Evolutionary conservation across 53 echinoderm and acorn worm genomes (phyloP).

Genomic region (Holothuria scabra): DNA sequence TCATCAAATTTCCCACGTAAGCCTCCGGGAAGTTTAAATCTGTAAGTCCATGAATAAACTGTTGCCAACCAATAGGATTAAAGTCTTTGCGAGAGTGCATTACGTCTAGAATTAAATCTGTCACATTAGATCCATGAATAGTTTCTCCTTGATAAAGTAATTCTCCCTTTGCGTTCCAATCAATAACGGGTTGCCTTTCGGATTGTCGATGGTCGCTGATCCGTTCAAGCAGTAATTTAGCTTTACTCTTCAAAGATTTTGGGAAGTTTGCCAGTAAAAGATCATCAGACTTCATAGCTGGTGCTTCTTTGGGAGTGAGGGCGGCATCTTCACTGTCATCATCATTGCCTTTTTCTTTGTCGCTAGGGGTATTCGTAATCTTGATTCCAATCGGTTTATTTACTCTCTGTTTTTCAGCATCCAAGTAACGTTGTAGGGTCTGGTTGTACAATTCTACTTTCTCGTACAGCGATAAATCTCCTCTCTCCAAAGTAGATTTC

Average conservation of each 20-base stretch:
- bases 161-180: not conserved
- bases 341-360: not conserved
- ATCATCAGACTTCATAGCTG: not conserved
- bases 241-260: not conserved
- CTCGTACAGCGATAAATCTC: constrained; percentile 30
- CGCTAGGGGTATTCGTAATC: too few species aligned
- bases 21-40: constrained; percentile 2
- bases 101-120: constrained; percentile 19
- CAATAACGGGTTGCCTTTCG: not conserved
- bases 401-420: not conserved
- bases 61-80: not conserved
- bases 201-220: not conserved
- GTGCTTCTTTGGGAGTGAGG: not conserved
- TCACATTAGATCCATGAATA: not conserved
- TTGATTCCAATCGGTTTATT: too few species aligned
- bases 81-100: constrained; percentile 2
- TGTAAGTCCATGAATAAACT: constrained; percentile 1
- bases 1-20: not conserved
- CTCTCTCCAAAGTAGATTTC: constrained; percentile 20
- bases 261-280: not conserved
- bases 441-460: constrained; percentile 46
- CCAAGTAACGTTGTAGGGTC: constrained; percentile 45
- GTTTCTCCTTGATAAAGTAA: constrained; percentile 1
- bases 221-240: not conserved
- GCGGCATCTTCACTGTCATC: not conserved